Conservation (phyloP, 2,797 vertebrate species). For the Phaenicophaeus curvirostris region DNA sequence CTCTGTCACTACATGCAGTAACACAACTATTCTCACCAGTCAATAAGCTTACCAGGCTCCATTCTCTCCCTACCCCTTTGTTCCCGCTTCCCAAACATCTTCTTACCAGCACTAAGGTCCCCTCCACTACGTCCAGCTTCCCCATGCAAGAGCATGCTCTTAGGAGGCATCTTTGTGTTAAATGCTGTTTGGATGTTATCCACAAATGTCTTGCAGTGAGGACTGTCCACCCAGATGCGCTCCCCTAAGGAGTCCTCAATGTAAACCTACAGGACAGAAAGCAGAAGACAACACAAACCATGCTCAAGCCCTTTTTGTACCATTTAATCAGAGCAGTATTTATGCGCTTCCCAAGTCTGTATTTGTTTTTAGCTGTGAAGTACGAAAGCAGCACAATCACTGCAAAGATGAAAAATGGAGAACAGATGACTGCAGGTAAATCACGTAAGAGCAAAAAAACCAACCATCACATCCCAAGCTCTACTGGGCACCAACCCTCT, state of each 20-base stretch:
- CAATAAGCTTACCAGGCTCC: not conserved
- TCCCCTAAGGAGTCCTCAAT: constrained; percentile 97
- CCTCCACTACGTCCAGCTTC: constrained; percentile 87
- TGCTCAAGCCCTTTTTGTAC: rapidly evolving
- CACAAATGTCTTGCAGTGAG: constrained; percentile 95
- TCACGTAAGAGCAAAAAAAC: not conserved
- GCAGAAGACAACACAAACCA: not conserved
- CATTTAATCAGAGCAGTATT: not conserved
- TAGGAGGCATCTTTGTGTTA: constrained; percentile 94
- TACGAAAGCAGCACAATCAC: not conserved
- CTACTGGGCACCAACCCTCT: not conserved
- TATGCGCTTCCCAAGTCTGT: not conserved
- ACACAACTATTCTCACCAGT: not conserved
- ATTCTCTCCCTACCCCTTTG: not conserved
- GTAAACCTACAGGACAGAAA: constrained; percentile 84
- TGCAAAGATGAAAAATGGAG: not conserved
- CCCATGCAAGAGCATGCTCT: constrained; percentile 92
- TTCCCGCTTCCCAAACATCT: rapidly evolving
- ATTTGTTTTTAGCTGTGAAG: not conserved
- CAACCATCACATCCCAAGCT: not conserved
- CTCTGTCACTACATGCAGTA: not conserved
- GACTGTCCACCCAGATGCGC: constrained; percentile 98
- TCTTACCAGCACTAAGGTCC: constrained; percentile 93
- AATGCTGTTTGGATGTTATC: constrained; percentile 98
- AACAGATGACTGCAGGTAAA: too few species aligned